Conservation (phyloP, 2,797 vertebrate species). For the Sebastes hopkinsi region DNA sequence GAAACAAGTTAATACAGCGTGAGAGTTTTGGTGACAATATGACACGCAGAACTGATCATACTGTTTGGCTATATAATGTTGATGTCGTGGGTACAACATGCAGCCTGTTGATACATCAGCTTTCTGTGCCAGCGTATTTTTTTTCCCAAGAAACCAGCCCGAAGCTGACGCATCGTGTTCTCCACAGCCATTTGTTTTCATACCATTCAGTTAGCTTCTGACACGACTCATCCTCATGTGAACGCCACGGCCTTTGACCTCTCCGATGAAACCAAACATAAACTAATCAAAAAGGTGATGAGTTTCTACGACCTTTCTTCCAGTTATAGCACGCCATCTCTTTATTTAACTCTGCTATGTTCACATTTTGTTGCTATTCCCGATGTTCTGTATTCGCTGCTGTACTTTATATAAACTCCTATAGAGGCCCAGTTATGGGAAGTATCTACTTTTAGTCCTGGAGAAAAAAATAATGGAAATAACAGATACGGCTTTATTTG, state of each 20-base stretch:
- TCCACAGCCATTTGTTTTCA: not conserved
- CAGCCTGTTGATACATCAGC: not conserved
- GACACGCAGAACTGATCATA: not conserved
- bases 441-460: constrained; percentile 21
- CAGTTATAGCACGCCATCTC: not conserved
- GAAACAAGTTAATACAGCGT: not conserved
- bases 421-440: constrained; percentile 31
- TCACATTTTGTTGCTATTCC: constrained; percentile 34
- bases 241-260: constrained; percentile 55
- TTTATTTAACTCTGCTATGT: constrained; percentile 28
- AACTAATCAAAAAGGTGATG: constrained; percentile 33
- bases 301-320: constrained; percentile 13
- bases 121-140: accelerated
- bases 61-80: not conserved
- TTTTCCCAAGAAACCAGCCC: not conserved
- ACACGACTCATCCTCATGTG: constrained; percentile 37
- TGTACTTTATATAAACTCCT: not conserved
- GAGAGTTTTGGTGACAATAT: too few species aligned
- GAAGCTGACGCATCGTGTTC: not conserved
- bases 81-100: not conserved
- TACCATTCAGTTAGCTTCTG: not conserved
- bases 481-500: constrained; percentile 27
- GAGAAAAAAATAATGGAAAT: constrained; percentile 29
- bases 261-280: constrained; percentile 29
- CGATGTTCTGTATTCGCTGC: constrained; percentile 24